Percentiles rank a stretch among this genome's conserved stretches.
phyloP scores from a whole-genome alignment of 1,140 invertebrate genomes.

The Magallana angulata region DNA sequence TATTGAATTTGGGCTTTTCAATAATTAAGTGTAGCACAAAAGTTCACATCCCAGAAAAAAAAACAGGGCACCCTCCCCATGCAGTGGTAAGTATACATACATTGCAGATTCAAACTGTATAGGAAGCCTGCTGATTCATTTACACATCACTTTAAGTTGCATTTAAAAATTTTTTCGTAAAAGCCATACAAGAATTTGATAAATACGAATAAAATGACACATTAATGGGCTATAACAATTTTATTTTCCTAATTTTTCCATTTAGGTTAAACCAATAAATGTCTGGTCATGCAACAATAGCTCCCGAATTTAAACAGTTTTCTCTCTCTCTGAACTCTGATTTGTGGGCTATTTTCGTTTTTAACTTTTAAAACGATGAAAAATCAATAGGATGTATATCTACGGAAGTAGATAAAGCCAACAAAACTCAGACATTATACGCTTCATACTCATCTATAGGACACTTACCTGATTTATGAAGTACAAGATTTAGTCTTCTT shows the following conservation, averaged over 20 bases:
- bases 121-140: no score
- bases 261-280: slow-evolving; percentile 10
- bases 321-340: not conserved
- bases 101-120: not conserved
- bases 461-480: not conserved
- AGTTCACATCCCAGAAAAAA: not conserved
- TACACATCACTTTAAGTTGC: no score
- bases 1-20: slow-evolving; percentile 14
- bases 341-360: not conserved
- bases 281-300: not conserved
- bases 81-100: no score
- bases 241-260: slow-evolving; percentile 5
- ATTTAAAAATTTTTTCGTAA: not conserved
- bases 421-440: not conserved
- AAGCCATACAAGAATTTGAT: not conserved
- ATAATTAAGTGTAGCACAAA: slow-evolving; percentile 14
- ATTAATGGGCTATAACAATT: not conserved
- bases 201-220: not conserved
- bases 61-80: not conserved
- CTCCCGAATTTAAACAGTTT: not conserved
- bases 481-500: not conserved
- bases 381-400: not conserved
- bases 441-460: not conserved
- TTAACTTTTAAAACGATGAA: not conserved
- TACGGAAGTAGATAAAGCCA: not conserved